These are phyloP conservation scores for Cinclus cinclus DNA, from an alignment of 2,113 vertebrate genomes.

Conservation along the genomic window DNA sequence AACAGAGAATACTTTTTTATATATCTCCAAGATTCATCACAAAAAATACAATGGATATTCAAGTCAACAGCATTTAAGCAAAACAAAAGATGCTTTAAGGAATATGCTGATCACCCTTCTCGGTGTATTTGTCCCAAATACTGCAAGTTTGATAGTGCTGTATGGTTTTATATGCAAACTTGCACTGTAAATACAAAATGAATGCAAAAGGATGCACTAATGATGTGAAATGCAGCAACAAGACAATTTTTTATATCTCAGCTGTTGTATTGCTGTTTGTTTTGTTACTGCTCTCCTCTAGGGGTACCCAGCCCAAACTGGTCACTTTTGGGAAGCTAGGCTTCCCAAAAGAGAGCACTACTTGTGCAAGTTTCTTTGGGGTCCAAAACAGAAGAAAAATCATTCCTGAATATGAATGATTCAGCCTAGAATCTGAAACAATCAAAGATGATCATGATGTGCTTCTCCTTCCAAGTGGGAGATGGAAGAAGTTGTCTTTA, in stretches of 20 bases:
- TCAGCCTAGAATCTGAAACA: not conserved
- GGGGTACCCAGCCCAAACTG: not conserved
- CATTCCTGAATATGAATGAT: not conserved
- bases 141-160: not conserved
- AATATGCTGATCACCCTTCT: not conserved
- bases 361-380: not conserved
- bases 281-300: not conserved
- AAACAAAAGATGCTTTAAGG: not conserved
- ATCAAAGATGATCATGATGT: not conserved
- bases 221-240: not conserved
- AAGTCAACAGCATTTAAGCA: not conserved
- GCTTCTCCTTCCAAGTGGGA: not conserved
- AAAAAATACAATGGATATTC: conserved; percentile 33
- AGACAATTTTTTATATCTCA: not conserved
- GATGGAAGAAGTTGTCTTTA: not conserved
- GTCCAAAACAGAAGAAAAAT: not conserved
- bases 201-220: not conserved
- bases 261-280: not conserved
- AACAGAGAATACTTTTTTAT: conserved; percentile 35
- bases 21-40: not conserved
- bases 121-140: not conserved
- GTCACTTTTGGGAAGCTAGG: not conserved
- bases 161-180: not conserved
- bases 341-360: not conserved
- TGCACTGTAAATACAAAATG: not conserved